Conservation (phyloP, 2,888 invertebrate species). For the Parnassius apollo region DNA sequence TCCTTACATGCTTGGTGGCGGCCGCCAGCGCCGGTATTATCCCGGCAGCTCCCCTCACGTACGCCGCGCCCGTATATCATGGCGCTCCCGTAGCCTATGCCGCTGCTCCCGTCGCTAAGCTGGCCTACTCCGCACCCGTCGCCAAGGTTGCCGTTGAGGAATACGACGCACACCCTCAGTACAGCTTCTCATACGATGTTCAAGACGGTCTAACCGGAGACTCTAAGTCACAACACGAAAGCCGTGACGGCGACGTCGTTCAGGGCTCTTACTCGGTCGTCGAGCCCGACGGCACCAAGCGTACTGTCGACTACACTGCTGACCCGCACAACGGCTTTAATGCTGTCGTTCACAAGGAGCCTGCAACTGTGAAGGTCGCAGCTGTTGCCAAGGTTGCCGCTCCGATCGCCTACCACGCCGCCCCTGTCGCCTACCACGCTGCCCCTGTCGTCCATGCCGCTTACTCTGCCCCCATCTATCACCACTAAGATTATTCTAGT, state of each 20-base stretch:
- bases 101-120: slow-evolving; percentile 41
- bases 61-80: slow-evolving; percentile 33
- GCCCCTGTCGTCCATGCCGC: slow-evolving; percentile 38
- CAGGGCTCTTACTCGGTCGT: slow-evolving; percentile 59
- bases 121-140: slow-evolving; percentile 49
- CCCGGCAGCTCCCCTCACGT: slow-evolving; percentile 41
- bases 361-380: slow-evolving; percentile 40
- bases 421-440: slow-evolving; percentile 42
- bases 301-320: slow-evolving; percentile 61
- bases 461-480: slow-evolving; percentile 83
- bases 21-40: slow-evolving; percentile 52
- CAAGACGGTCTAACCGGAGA: slow-evolving; percentile 80
- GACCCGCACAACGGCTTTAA: slow-evolving; percentile 63
- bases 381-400: slow-evolving; percentile 34
- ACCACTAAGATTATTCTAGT: slow-evolving; percentile 49
- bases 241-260: slow-evolving; percentile 59
- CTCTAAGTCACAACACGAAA: slow-evolving; percentile 57
- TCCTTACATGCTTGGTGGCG: slow-evolving; percentile 51
- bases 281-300: slow-evolving; percentile 60
- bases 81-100: slow-evolving; percentile 32
- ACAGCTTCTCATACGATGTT: slow-evolving; percentile 84
- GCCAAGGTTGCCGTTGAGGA: slow-evolving; percentile 70
- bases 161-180: slow-evolving; percentile 83
- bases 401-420: slow-evolving; percentile 37
- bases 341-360: slow-evolving; percentile 61